A percentile compares a stretch with the other conserved stretches of the same genome.
Evolutionary conservation across 2,888 invertebrate species (phyloP).

Genomic region (Leucania comma): DNA sequence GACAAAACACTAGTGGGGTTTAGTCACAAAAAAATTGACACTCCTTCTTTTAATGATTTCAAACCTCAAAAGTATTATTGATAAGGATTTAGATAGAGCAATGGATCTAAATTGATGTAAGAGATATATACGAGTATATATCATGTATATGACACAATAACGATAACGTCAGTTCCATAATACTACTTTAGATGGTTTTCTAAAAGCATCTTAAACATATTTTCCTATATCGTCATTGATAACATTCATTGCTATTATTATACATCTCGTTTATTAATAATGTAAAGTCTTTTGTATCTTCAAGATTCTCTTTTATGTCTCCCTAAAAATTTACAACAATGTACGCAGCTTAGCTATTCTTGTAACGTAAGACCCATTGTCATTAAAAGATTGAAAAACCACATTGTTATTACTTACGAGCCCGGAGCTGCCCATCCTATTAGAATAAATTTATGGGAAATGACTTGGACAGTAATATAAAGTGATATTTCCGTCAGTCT

Average conservation of each 20-base stretch:
- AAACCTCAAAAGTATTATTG: not conserved
- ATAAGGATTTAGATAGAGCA: not conserved
- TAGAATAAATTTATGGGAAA: slow-evolving; percentile 23
- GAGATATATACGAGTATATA: not conserved
- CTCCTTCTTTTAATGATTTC: too few species aligned
- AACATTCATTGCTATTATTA: not conserved
- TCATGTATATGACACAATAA: too few species aligned
- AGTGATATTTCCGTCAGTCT: slow-evolving; percentile 11
- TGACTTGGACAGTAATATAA: slow-evolving; percentile 14
- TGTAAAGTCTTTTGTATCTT: not conserved
- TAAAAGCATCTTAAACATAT: not conserved
- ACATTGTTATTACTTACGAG: not conserved
- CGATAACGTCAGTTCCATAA: not conserved
- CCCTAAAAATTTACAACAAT: not conserved
- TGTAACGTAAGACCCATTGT: not conserved
- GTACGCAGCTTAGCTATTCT: too few species aligned
- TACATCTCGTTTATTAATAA: not conserved
- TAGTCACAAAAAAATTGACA: too few species aligned
- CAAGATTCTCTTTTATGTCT: not conserved
- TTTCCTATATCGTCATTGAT: not conserved
- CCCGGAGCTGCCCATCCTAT: slow-evolving; percentile 19
- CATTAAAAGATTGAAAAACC: not conserved
- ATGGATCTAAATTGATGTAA: not conserved
- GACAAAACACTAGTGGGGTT: too few species aligned
- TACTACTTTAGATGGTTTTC: not conserved